phyloP scores from a whole-genome alignment of 2,888 invertebrate genomes.

The Amblyjoppa proteus region DNA sequence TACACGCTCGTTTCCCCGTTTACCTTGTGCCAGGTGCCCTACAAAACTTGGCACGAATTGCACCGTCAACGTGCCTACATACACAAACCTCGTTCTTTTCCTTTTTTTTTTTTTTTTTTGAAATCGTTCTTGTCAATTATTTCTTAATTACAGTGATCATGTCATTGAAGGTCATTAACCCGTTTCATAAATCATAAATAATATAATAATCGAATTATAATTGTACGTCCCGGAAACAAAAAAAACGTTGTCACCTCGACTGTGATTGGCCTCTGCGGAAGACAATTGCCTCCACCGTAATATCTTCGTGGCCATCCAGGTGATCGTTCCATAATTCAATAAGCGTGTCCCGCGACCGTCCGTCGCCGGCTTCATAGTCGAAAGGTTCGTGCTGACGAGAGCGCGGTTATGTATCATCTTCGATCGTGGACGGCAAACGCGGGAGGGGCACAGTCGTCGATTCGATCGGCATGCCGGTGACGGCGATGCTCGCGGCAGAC shows the following conservation, averaged over 20 bases:
- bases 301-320: constrained; percentile 39
- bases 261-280: background rate
- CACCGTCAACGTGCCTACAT: constrained; percentile 23
- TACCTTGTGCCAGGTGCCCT: constrained; percentile 72
- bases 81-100: background rate
- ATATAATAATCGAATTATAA: background rate
- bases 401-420: constrained; percentile 36
- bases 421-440: constrained; percentile 25
- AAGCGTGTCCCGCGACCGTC: constrained; percentile 24
- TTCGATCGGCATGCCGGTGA: constrained; percentile 50
- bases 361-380: constrained; percentile 26
- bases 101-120: constrained; percentile 3
- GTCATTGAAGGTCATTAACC: background rate
- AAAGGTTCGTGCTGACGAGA: constrained; percentile 22
- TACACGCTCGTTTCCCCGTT: constrained; percentile 57
- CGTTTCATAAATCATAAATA: background rate
- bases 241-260: background rate
- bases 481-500: constrained; percentile 24
- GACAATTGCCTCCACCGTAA: background rate
- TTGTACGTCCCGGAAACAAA: background rate
- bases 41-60: constrained; percentile 77
- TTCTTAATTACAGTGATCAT: constrained; percentile 24
- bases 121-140: constrained; percentile 32
- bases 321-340: constrained; percentile 46
- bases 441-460: constrained; percentile 51